A percentile compares a stretch with the other conserved stretches of the same genome.
phyloP scores from a whole-genome alignment of 2,888 invertebrate species.

The Caenorhabditis angaria region DNA sequence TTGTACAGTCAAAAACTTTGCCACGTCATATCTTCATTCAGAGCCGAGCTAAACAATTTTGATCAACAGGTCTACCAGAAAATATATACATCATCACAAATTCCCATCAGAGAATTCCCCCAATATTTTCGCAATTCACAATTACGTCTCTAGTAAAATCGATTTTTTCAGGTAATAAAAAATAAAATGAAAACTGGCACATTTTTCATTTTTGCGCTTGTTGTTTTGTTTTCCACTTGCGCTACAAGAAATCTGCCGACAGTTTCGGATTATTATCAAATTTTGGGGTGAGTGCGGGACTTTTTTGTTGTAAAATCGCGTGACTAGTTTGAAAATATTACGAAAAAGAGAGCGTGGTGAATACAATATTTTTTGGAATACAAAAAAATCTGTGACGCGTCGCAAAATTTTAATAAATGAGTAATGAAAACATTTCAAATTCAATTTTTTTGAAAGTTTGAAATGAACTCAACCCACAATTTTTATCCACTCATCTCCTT shows the following conservation, averaged over 20 bases:
- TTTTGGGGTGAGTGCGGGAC: background rate
- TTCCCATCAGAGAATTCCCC: too few relatives aligned
- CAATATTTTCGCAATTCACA: too few relatives aligned
- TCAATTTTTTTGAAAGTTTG: too few relatives aligned
- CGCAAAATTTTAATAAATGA: background rate
- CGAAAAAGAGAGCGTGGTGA: background rate
- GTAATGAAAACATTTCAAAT: background rate
- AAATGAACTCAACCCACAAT: too few relatives aligned
- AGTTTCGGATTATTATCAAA: background rate
- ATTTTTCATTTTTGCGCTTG: background rate
- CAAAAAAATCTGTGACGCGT: background rate
- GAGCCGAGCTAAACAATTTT: too few relatives aligned
- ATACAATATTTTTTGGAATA: background rate
- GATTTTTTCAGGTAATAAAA: conserved; percentile 1
- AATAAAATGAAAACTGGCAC: background rate
- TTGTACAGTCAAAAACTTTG: too few relatives aligned
- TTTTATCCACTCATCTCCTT: too few relatives aligned
- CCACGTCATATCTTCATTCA: too few relatives aligned
- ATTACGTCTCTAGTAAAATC: too few relatives aligned
- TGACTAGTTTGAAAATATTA: background rate
- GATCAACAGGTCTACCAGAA: too few relatives aligned
- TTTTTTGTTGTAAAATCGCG: background rate
- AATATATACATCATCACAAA: too few relatives aligned
- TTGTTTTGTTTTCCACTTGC: background rate
- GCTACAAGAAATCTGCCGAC: background rate